These are phyloP conservation scores for Dendrocincla fuliginosa DNA, from an alignment of 2,797 vertebrate species.

Conservation along the genomic window DNA sequence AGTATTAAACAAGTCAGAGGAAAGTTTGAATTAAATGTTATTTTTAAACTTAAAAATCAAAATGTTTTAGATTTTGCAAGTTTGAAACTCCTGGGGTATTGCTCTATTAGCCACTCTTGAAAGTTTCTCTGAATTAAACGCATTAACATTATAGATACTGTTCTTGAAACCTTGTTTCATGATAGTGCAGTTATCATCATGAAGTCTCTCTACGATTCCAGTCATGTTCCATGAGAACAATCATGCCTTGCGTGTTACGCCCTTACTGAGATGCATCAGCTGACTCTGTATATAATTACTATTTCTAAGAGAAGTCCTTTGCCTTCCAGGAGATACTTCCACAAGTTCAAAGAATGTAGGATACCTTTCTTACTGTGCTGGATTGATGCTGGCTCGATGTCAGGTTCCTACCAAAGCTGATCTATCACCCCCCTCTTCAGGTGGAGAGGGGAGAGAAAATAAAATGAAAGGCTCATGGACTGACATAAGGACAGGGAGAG, in stretches of 20 bases:
- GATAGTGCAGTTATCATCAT: neutral
- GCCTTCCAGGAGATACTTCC: neutral
- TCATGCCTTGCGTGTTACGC: neutral
- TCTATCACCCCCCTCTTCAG: neutral
- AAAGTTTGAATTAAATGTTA: neutral
- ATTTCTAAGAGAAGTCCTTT: neutral
- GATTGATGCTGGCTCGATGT: neutral
- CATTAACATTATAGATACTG: neutral
- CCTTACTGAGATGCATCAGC: neutral
- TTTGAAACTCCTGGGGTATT: neutral
- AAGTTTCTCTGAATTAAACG: neutral
- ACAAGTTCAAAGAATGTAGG: neutral
- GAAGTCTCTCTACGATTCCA: neutral
- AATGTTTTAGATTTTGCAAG: neutral
- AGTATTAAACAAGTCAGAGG: neutral
- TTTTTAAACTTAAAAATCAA: neutral
- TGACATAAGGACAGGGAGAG: neutral
- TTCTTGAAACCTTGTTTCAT: neutral
- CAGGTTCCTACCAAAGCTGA: rapidly evolving
- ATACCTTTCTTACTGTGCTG: neutral
- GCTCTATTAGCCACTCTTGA: neutral
- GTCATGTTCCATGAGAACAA: neutral
- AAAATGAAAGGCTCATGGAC: neutral
- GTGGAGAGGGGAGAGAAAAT: neutral
- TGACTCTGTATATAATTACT: neutral